These are phyloP conservation scores for Acleris laterana DNA, from an alignment of 2,888 invertebrate genomes.

Conservation along the genomic window DNA sequence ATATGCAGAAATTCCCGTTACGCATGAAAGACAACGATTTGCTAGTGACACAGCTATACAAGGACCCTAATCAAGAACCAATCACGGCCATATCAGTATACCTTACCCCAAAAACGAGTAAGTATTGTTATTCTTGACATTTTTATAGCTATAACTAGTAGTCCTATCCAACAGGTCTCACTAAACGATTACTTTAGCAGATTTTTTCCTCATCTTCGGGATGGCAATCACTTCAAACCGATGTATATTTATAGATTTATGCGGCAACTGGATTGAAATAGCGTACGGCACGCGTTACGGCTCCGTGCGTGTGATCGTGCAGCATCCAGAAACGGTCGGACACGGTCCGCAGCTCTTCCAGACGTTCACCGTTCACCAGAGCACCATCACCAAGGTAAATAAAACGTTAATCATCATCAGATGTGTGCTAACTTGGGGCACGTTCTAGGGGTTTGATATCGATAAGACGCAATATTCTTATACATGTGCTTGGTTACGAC, in stretches of 20 bases:
- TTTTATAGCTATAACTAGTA: too few relatives aligned
- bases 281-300: constrained; percentile 99
- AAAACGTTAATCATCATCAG: too few relatives aligned
- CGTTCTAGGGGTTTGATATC: too few relatives aligned
- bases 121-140: constrained; percentile 62
- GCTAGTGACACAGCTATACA: constrained; percentile 97
- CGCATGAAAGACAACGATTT: constrained; percentile 99
- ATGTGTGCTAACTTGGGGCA: too few relatives aligned
- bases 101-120: constrained; percentile 99
- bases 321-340: constrained; percentile 99
- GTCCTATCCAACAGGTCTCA: too few relatives aligned
- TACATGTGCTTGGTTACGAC: too few relatives aligned
- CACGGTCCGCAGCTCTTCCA: constrained; percentile 99
- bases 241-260: constrained; percentile 87
- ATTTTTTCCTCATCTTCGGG: too few relatives aligned
- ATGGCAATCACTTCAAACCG: not conserved
- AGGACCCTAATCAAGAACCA: constrained; percentile 96
- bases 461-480: too few relatives aligned
- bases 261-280: constrained; percentile 99
- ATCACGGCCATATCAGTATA: constrained; percentile 99
- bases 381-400: constrained; percentile 94
- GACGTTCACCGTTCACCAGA: constrained; percentile 98
- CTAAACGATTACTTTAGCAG: too few relatives aligned
- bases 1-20: constrained; percentile 99
- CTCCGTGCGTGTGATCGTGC: constrained; percentile 98